These are phyloP conservation scores for Candoia aspera DNA, from an alignment of 2,113 vertebrate species.

Conservation along the genomic window DNA sequence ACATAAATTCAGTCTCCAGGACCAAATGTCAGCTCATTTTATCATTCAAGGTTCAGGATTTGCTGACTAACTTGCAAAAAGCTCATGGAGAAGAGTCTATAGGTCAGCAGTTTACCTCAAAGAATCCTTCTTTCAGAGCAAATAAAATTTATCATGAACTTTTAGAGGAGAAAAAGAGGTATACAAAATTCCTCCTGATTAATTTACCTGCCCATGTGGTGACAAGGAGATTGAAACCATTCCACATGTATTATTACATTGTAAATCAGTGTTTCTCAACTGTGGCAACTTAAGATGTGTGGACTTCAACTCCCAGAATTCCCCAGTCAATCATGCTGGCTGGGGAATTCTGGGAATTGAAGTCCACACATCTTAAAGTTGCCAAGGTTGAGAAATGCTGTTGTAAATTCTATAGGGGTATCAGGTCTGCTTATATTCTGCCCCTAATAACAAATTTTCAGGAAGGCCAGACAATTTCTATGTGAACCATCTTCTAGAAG, in stretches of 20 bases:
- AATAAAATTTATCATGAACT: not conserved
- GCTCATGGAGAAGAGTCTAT: not conserved
- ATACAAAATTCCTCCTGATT: not conserved
- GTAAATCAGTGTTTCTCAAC: no score
- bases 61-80: not conserved
- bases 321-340: no score
- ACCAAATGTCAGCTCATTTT: not conserved
- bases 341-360: no score
- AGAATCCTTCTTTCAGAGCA: not conserved
- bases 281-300: no score
- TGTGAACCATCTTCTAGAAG: not conserved
- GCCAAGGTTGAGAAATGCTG: no score
- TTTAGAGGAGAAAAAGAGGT: not conserved
- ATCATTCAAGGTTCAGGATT: not conserved
- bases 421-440: not conserved
- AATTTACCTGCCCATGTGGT: not conserved
- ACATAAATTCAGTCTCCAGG: not conserved
- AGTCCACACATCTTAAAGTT: no score
- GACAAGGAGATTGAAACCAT: not conserved
- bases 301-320: no score
- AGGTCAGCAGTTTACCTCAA: not conserved
- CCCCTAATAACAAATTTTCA: not conserved
- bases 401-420: not conserved
- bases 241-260: not conserved
- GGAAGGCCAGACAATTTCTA: not conserved